These are phyloP conservation scores for Apodemia zela DNA, from an alignment of 2,888 invertebrate species.

Conservation along the genomic window DNA sequence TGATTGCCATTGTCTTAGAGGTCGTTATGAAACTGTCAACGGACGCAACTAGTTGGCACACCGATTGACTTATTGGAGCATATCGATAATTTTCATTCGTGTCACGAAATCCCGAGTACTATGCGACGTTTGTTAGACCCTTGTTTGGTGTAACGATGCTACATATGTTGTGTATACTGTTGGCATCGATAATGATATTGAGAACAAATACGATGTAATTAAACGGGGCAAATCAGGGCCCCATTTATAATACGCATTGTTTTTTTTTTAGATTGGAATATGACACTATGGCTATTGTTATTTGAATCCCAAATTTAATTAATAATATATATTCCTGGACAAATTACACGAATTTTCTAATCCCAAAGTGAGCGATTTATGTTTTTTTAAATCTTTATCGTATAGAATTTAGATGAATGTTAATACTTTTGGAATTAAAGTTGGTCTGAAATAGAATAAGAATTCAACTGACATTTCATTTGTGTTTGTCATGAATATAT, in stretches of 20 bases:
- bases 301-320: too few relatives aligned
- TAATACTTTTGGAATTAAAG: too few relatives aligned
- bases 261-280: not conserved
- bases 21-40: constrained; percentile 62
- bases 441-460: too few relatives aligned
- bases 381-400: too few relatives aligned
- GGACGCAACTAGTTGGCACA: constrained; percentile 55
- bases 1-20: constrained; percentile 67
- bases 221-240: constrained; percentile 5
- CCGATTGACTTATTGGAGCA: constrained; percentile 73
- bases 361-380: too few relatives aligned
- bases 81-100: constrained; percentile 63
- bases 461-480: too few relatives aligned
- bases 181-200: constrained; percentile 8
- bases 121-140: constrained; percentile 36
- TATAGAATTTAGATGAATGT: too few relatives aligned
- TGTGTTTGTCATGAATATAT: too few relatives aligned
- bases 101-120: constrained; percentile 54
- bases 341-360: too few relatives aligned
- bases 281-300: not conserved
- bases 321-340: too few relatives aligned
- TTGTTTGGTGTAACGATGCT: constrained; percentile 21
- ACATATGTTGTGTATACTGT: constrained; percentile 5
- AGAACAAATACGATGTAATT: constrained; percentile 7
- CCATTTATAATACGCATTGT: constrained; percentile 1